These are phyloP conservation scores for Leuciscus waleckii DNA, from an alignment of 2,797 vertebrate species.

Conservation along the genomic window DNA sequence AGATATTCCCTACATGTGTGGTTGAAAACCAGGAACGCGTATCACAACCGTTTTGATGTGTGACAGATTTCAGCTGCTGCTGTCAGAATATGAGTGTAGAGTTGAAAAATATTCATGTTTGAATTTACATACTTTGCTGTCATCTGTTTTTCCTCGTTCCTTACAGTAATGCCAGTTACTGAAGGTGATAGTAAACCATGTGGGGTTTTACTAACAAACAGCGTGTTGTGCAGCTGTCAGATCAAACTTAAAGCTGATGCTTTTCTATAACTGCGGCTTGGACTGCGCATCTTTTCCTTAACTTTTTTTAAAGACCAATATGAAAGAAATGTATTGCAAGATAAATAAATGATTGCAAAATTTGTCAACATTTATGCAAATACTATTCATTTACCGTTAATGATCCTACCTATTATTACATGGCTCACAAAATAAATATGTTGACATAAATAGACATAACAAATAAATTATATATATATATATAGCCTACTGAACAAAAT, in stretches of 20 bases:
- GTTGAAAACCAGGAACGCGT: constrained; percentile 16
- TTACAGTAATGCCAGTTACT: constrained; percentile 33
- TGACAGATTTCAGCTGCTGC: background rate
- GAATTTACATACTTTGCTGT: background rate
- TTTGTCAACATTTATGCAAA: background rate
- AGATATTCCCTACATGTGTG: constrained; percentile 44
- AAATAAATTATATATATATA: too few relatives aligned
- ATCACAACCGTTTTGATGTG: background rate
- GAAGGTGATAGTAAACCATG: constrained; percentile 13
- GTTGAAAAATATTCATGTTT: background rate
- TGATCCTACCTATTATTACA: background rate
- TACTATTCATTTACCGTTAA: background rate
- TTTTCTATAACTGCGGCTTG: background rate
- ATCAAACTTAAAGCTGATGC: background rate
- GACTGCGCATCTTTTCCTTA: background rate
- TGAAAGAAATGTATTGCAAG: background rate
- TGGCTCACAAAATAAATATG: too few relatives aligned
- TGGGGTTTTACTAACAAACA: constrained; percentile 1
- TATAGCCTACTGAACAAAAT: too few relatives aligned
- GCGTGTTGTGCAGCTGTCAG: background rate
- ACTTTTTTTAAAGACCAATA: background rate
- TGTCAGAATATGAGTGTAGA: background rate
- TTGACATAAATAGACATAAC: too few relatives aligned
- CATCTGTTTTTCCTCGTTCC: constrained; percentile 16
- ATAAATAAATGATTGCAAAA: background rate